Evolutionary conservation across 2,888 invertebrate species (phyloP), one percentile per base, ranked within the genome.

Genomic region (Ariolimax columbianus): DNA sequence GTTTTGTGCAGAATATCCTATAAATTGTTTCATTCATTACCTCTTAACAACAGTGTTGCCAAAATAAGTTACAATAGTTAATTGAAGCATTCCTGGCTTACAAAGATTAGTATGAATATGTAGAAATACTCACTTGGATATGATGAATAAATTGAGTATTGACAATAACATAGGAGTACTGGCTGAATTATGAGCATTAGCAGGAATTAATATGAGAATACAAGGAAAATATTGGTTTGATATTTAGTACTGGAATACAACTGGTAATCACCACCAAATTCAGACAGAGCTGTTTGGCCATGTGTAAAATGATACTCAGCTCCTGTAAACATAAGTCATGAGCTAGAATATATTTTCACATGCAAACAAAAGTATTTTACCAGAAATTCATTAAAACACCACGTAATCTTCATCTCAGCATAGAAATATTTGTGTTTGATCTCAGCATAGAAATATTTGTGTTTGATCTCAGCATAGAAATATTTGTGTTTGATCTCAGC

Each of bases 191-290:
- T n/a, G n/a, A n/a, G 2, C 4, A 33, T 68, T 19, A 68, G 68
- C 4, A 68, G 6, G 33, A 3, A 36, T 68, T 38, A 40, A 72
- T 17, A 72, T 4, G 23, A 38, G 36, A 26, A 6, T 19, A 72
- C 23, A 72, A 26, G 23, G 26, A 38, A 72, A 23, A 72, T 3
- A 72, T 43, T 3, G 40, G 9, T 73, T 38, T 36, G 19, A 33
- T 36, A 63, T n/a, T 47, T 81, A 40, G 66, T 83, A 66, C 77
- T 59, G 63, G 83, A 59, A 33, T 59, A 75, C 63, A 33, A 23
- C 26, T 59, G 70, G 30, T 36, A 30, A 77, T 75, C 77, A 75
- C 40, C 47, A 77, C 43, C 66, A 43, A 66, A 63, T 82, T 75
- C 38, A 40, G 30, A 63, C 30, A 77, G 30, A 47, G 30, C 23